These are phyloP conservation scores for Platysternon megacephalum DNA, from an alignment of 2,113 vertebrate species.

Conservation along the genomic window DNA sequence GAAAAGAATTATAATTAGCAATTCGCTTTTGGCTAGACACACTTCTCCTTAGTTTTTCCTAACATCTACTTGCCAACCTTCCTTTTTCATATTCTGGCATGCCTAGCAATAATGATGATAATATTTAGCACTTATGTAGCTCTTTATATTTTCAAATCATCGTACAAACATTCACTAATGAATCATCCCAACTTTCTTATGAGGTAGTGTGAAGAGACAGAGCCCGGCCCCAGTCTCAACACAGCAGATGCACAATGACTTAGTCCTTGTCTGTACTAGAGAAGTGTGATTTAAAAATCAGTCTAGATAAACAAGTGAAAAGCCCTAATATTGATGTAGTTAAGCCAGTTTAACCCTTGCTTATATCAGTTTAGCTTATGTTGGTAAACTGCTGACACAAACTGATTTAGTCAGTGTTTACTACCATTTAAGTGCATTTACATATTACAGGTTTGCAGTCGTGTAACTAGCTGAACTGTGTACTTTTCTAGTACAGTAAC, in stretches of 20 bases:
- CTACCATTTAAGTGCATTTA: not conserved
- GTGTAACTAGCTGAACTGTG: not conserved
- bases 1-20: not conserved
- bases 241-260: accelerated
- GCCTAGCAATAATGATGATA: not conserved
- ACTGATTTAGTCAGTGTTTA: not conserved
- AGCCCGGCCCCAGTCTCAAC: not conserved
- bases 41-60: not conserved
- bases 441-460: accelerated
- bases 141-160: not conserved
- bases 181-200: not conserved
- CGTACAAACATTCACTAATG: not conserved
- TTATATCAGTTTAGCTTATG: not conserved
- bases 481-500: not conserved
- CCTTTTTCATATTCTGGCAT: not conserved
- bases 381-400: conserved; percentile 15
- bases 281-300: not conserved
- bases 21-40: not conserved
- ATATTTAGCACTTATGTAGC: not conserved
- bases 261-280: not conserved
- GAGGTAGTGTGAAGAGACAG: not conserved
- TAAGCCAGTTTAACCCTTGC: conserved; percentile 7
- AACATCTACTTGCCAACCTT: not conserved
- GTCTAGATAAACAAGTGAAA: not conserved
- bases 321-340: not conserved